Evolutionary conservation across 2,888 invertebrate genomes (phyloP).

Genomic region (Thysanoteuthis rhombus): DNA sequence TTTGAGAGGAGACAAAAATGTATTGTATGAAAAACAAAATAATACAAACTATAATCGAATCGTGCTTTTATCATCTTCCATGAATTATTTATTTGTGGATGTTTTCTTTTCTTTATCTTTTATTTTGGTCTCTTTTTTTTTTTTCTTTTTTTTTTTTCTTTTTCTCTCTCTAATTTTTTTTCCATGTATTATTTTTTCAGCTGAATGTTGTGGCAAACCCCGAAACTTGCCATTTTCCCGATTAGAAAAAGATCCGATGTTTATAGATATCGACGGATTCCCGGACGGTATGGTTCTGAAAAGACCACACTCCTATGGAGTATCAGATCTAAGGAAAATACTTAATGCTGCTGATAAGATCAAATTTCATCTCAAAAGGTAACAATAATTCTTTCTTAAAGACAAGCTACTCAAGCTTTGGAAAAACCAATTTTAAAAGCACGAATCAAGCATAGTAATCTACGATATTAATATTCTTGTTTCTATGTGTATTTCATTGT

Average conservation of each 20-base stretch:
- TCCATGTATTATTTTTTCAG: neutral
- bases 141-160: too few species aligned
- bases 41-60: too few species aligned
- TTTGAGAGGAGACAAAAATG: too few species aligned
- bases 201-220: slow-evolving; percentile 17
- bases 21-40: too few species aligned
- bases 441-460: too few species aligned
- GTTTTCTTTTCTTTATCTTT: neutral
- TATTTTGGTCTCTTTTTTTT: neutral
- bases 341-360: slow-evolving; percentile 28
- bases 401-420: too few species aligned
- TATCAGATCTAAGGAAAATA: slow-evolving; percentile 28
- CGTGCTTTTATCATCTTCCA: too few species aligned
- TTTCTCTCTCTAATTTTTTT: too few species aligned
- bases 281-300: slow-evolving; percentile 25
- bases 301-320: slow-evolving; percentile 29
- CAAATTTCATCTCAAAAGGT: slow-evolving; percentile 18
- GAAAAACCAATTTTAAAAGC: too few species aligned
- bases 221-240: slow-evolving; percentile 13
- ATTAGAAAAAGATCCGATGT: slow-evolving; percentile 26
- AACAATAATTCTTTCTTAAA: neutral
- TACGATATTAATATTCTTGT: too few species aligned
- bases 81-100: too few species aligned
- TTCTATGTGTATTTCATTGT: too few species aligned
- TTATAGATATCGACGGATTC: slow-evolving; percentile 27